Base-by-base conservation (phyloP, 1,140 invertebrate species). In the Gonatopus flavifemur region DNA sequence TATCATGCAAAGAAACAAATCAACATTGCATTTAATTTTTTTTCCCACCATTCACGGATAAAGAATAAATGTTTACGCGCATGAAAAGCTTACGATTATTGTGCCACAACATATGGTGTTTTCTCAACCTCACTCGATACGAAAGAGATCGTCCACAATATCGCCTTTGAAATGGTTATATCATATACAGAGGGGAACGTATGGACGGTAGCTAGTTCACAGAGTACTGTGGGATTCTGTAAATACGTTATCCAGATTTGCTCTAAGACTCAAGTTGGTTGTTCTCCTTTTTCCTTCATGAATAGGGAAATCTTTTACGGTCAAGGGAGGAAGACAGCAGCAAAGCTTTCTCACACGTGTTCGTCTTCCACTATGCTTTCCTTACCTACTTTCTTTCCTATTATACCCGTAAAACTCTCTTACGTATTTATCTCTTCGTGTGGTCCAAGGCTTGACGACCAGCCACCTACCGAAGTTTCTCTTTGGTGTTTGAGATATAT, bases 171-270 rank as follows among this genome's bases (percentile, higher is more conserved):
- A n/a, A n/a, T n/a, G n/a, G n/a, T n/a, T n/a, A n/a, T n/a, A n/a
- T n/a, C n/a, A n/a, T n/a, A n/a, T n/a, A n/a, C n/a, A n/a, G n/a
- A n/a, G n/a, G n/a, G n/a, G n/a, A n/a, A n/a, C n/a, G n/a, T n/a
- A n/a, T n/a, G n/a, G 19, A 18, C 32, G 39, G 12, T 24, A 40
- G 33, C 31, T 39, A 16, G 10, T 30, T 9, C 31, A 20, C n/a
- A n/a, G n/a, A n/a, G n/a, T n/a, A 36, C 28, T 24, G 24, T 35
- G 32, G 52, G 33, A 54, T 61, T 44, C 47, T 58, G 62, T 61
- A 64, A 64, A 65, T 65, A 65, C 55, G 64, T 65, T 64, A 65
- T 64, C 58, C 62, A 65, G 62, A 65, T 65, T 65, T 64, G 53
- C 58, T 48, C 47, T 58, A 49, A 45, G 42, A 37, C 24, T 57